Conservation (phyloP, 2,113 vertebrate species). For the Larimichthys polyactis region DNA sequence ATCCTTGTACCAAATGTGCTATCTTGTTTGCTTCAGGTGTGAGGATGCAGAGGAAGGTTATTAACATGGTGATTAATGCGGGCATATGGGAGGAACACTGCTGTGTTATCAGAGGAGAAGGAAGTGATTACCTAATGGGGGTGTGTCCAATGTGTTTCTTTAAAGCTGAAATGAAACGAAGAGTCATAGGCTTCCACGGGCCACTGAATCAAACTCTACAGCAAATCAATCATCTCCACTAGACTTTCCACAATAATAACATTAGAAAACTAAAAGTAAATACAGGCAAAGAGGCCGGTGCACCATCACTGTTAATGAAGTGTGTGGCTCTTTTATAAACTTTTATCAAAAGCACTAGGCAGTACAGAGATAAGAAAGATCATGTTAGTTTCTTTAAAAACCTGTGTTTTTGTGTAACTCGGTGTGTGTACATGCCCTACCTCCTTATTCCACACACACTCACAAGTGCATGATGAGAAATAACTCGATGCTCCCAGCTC, state of each 20-base stretch:
- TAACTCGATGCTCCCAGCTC: conserved; percentile 18
- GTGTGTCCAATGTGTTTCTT: conserved; percentile 72
- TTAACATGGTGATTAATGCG: conserved; percentile 77
- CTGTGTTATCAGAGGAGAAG: conserved; percentile 59
- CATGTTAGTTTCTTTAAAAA: background rate
- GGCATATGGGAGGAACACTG: conserved; percentile 66
- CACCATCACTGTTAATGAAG: conserved; percentile 60
- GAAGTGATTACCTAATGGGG: conserved; percentile 71
- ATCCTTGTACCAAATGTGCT: conserved; percentile 28
- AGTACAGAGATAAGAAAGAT: conserved; percentile 15
- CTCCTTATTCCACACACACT: conserved; percentile 9
- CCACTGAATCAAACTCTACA: conserved; percentile 49
- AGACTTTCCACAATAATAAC: conserved; percentile 64
- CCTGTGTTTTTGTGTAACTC: conserved; percentile 26
- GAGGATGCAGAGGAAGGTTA: conserved; percentile 68
- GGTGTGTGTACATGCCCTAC: conserved; percentile 9
- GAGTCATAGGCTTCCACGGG: conserved; percentile 60
- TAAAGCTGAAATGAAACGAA: conserved; percentile 62
- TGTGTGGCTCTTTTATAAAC: conserved; percentile 43
- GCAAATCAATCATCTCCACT: conserved; percentile 66
- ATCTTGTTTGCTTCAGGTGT: conserved; percentile 65
- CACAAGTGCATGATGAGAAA: conserved; percentile 37
- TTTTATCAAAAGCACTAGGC: conserved; percentile 50
- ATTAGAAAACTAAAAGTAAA: conserved; percentile 58
- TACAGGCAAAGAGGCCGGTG: conserved; percentile 33